Evolutionary conservation across 1,140 invertebrate genomes (phyloP).

Genomic region (Onthophagus taurus): DNA sequence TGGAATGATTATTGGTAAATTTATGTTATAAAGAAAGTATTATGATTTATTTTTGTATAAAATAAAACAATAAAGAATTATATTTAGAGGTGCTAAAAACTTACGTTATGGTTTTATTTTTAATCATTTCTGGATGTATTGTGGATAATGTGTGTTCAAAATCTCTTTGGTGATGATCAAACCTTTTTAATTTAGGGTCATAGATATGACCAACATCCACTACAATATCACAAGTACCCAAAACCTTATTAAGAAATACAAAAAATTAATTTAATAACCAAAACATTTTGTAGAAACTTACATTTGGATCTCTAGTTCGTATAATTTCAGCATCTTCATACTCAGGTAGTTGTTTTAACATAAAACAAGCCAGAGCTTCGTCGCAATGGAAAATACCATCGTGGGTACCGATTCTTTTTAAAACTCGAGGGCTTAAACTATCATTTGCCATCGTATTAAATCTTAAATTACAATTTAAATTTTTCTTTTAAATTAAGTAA

Average conservation of each 20-base stretch:
- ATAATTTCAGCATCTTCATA: conserved; percentile 78
- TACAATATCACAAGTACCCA: conserved; percentile 85
- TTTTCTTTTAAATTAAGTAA: not conserved
- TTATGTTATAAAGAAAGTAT: too few relatives aligned
- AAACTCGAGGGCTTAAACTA: conserved; percentile 23
- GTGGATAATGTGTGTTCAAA: conserved; percentile 50
- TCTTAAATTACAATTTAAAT: conserved; percentile 17
- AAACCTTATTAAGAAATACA: conserved; percentile 33
- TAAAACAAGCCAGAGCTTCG: conserved; percentile 86
- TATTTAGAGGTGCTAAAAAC: conserved; percentile 5
- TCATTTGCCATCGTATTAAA: conserved; percentile 33
- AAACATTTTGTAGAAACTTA: conserved; percentile 5
- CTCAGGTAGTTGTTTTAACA: conserved; percentile 74
- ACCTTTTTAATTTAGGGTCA: conserved; percentile 65
- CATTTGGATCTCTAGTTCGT: conserved; percentile 48
- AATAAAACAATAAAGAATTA: conserved; percentile 5
- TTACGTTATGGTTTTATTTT: conserved; percentile 34
- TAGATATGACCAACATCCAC: conserved; percentile 93
- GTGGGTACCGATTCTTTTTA: conserved; percentile 64
- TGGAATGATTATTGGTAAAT: too few relatives aligned
- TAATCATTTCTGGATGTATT: conserved; percentile 41
- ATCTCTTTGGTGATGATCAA: conserved; percentile 91
- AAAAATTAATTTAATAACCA: not conserved
- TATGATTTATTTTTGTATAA: too few relatives aligned
- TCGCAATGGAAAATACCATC: conserved; percentile 89